Percentiles rank a stretch among this genome's conserved stretches.
phyloP scores from a whole-genome alignment of 2,797 vertebrate species.

The Alcedo atthis region DNA sequence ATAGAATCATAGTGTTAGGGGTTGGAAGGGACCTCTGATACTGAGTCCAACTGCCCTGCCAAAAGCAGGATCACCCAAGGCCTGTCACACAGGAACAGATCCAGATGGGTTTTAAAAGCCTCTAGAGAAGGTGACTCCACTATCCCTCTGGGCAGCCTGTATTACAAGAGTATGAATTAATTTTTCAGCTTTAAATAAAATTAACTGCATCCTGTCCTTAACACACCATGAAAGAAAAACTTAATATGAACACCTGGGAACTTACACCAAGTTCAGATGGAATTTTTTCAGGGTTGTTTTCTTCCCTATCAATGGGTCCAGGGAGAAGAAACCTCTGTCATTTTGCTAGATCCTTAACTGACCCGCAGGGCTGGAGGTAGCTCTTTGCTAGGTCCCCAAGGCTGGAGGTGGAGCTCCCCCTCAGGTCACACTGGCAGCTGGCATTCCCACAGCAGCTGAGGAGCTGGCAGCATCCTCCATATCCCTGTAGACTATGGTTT shows the following conservation, averaged over 20 bases:
- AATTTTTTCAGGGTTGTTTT: not conserved
- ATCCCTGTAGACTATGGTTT: rapidly evolving
- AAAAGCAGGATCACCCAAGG: no score
- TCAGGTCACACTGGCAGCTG: not conserved
- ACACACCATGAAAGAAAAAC: not conserved
- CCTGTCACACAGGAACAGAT: no score
- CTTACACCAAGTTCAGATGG: not conserved
- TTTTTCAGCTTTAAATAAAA: not conserved
- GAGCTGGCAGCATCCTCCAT: not conserved
- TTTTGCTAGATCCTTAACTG: not conserved
- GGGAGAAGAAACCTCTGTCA: not conserved
- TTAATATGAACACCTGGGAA: not conserved
- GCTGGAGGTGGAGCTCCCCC: not conserved
- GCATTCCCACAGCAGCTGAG: not conserved
- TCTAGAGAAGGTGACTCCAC: no score
- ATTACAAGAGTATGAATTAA: not conserved
- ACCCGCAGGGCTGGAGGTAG: not conserved
- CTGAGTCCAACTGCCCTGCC: no score
- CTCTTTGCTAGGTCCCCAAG: not conserved
- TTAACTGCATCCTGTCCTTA: rapidly evolving
- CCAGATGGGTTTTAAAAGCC: no score
- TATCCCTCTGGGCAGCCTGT: no score
- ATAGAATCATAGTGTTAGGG: no score
- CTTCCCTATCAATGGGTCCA: not conserved
- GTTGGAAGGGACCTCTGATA: no score